Percentiles rank a stretch among this genome's conserved stretches.
These are phyloP conservation scores for Eupsilia transversa DNA, from an alignment of 2,888 invertebrate genomes.

Conservation along the genomic window DNA sequence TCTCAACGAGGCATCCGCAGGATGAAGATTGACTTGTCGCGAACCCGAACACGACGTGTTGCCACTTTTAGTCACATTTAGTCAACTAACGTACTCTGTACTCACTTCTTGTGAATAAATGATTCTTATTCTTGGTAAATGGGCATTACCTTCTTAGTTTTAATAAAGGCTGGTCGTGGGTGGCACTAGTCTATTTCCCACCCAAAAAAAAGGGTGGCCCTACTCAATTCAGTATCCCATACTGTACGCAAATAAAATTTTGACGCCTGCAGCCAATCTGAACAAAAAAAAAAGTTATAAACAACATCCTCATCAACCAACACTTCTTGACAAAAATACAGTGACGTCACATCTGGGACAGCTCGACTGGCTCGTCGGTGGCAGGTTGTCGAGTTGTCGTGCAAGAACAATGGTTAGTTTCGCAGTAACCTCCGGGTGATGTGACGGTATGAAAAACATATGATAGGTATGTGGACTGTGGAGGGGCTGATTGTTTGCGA, in stretches of 20 bases:
- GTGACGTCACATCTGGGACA: constrained; percentile 42
- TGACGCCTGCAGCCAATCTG: background rate
- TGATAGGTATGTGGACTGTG: constrained; percentile 5
- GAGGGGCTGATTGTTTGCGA: background rate
- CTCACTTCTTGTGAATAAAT: too few relatives aligned
- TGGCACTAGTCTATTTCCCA: too few relatives aligned
- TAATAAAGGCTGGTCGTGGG: too few relatives aligned
- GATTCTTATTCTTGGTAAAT: too few relatives aligned
- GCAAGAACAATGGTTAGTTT: constrained; percentile 61
- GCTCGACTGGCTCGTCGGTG: constrained; percentile 37
- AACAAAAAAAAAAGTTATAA: constrained; percentile 3
- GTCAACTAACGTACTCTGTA: too few relatives aligned
- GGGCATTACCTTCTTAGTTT: too few relatives aligned
- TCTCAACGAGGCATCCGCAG: too few relatives aligned
- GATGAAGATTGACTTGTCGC: too few relatives aligned
- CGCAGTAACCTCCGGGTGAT: constrained; percentile 44
- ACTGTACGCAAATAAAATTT: background rate
- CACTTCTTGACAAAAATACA: constrained; percentile 58
- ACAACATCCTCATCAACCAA: constrained; percentile 8
- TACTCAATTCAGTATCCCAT: background rate
- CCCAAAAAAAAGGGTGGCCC: too few relatives aligned
- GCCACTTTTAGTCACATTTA: too few relatives aligned
- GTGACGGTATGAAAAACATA: constrained; percentile 42
- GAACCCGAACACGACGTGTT: too few relatives aligned
- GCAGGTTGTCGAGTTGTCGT: constrained; percentile 60